Evolutionary conservation across 2,113 vertebrate genomes (phyloP).

Genomic region (Geococcyx californianus): DNA sequence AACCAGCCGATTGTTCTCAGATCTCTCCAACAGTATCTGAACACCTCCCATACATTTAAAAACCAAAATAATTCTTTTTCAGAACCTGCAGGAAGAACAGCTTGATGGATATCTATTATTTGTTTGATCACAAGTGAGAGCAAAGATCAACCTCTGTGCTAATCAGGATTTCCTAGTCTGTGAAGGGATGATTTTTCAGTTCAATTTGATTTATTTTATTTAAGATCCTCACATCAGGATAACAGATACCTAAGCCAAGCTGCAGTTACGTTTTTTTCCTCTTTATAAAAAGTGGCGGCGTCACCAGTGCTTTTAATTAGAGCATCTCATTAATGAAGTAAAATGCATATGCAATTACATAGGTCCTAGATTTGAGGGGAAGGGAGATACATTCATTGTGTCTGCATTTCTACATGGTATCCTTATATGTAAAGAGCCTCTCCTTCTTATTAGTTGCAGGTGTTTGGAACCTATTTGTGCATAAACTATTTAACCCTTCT

Average conservation of each 20-base stretch:
- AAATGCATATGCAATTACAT: neutral
- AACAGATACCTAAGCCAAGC: neutral
- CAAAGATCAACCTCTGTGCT: neutral
- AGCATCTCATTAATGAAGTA: neutral
- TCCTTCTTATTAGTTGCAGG: neutral
- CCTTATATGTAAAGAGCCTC: neutral
- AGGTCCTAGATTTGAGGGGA: neutral
- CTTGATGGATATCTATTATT: neutral
- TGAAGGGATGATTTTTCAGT: neutral
- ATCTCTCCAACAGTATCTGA: neutral
- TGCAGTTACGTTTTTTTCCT: neutral
- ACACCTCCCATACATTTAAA: conserved; percentile 27
- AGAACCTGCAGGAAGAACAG: neutral
- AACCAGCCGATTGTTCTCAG: neutral
- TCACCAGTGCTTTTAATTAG: neutral
- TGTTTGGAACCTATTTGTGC: neutral
- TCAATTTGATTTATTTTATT: neutral
- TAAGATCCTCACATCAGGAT: neutral
- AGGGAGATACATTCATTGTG: neutral
- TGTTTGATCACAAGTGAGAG: neutral
- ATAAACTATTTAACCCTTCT: neutral
- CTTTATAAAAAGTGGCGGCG: neutral
- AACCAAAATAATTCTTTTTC: neutral
- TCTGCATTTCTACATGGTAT: neutral
- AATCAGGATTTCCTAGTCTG: conserved; percentile 5